Conservation (phyloP, 1,140 invertebrate genomes). For the Batillaria attramentaria region DNA sequence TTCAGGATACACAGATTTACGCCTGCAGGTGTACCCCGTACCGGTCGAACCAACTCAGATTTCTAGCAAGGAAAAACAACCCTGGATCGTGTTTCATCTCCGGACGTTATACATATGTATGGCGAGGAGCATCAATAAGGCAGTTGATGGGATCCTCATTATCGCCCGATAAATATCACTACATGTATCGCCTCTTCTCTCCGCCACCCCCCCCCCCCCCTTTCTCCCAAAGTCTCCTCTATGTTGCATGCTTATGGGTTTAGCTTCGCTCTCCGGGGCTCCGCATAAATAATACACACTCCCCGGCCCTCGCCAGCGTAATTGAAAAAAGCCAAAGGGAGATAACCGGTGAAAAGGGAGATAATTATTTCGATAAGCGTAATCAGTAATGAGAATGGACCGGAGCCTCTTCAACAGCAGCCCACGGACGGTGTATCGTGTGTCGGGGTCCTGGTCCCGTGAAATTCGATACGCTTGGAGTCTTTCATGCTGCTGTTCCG, state of each 20-base stretch:
- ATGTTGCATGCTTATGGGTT: too few relatives aligned
- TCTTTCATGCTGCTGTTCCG: neutral
- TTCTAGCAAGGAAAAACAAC: too few relatives aligned
- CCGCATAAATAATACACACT: constrained; percentile 21
- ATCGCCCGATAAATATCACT: too few relatives aligned
- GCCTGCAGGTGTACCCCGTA: too few relatives aligned
- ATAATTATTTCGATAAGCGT: constrained; percentile 25
- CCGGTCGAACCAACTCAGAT: too few relatives aligned
- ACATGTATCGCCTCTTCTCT: neutral
- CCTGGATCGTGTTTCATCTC: too few relatives aligned
- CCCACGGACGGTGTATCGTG: neutral
- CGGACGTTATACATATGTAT: too few relatives aligned
- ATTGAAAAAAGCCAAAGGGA: constrained; percentile 8
- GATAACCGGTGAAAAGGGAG: too few relatives aligned
- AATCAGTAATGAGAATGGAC: neutral
- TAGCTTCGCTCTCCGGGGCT: too few relatives aligned
- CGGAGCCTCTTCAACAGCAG: neutral
- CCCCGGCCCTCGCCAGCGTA: neutral
- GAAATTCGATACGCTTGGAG: constrained; percentile 13
- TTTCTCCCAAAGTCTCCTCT: neutral
- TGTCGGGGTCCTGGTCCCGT: neutral
- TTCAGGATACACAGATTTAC: too few relatives aligned
- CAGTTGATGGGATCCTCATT: too few relatives aligned
- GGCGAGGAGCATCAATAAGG: too few relatives aligned
- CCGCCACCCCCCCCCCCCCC: neutral